Conservation (phyloP, 2,797 vertebrate genomes). For the Lithobates sylvaticus region DNA sequence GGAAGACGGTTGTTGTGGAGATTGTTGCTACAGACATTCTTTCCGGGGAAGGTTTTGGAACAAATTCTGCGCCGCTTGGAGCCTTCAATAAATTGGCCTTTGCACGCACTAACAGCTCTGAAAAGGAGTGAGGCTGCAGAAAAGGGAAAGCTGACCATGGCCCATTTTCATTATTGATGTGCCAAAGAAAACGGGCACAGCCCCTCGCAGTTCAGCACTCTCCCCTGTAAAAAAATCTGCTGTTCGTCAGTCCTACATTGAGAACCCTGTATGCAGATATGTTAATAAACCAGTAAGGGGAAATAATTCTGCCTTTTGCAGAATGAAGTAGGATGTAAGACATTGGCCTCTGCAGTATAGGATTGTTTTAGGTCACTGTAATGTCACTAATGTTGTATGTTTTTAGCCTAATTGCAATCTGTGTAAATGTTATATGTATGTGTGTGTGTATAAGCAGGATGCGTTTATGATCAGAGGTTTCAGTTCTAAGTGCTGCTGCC, state of each 20-base stretch:
- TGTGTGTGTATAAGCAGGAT: background rate
- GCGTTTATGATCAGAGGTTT: no score
- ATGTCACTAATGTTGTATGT: background rate
- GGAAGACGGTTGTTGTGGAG: constrained; percentile 77
- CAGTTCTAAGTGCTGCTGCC: no score
- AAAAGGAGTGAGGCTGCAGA: constrained; percentile 6
- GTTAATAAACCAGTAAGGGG: background rate
- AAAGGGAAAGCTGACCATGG: background rate
- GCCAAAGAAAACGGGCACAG: constrained; percentile 5
- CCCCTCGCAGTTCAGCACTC: background rate
- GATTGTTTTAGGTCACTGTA: background rate
- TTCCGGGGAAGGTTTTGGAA: constrained; percentile 70
- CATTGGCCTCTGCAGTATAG: no score
- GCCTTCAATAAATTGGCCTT: constrained; percentile 8
- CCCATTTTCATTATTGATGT: background rate
- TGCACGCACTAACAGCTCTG: constrained; percentile 7
- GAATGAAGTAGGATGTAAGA: background rate
- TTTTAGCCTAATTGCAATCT: background rate
- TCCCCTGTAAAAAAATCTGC: background rate
- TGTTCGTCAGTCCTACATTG: background rate
- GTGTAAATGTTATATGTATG: no score
- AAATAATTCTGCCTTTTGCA: background rate
- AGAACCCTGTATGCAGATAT: background rate
- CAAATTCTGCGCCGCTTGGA: constrained; percentile 22
- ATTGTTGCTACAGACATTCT: constrained; percentile 79